Conservation (phyloP, 2,888 invertebrate species). For the Beris chalybata region DNA sequence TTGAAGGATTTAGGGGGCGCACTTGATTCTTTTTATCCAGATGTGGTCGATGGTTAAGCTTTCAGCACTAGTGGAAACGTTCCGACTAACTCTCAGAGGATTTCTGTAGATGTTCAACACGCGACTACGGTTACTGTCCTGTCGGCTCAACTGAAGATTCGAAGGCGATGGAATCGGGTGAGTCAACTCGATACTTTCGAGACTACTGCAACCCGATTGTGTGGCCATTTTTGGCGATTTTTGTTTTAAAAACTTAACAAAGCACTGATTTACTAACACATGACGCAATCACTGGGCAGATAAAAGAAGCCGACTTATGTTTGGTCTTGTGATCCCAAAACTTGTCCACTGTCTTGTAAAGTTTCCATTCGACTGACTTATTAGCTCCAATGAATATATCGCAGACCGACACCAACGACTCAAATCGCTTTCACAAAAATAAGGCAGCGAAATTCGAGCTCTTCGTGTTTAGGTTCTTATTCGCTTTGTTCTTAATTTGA, state of each 20-base stretch:
- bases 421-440: constrained; percentile 17
- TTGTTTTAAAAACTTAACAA: no score
- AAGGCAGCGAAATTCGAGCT: constrained; percentile 15
- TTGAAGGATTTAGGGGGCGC: constrained; percentile 5
- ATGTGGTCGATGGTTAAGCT: constrained; percentile 15
- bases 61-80: constrained; percentile 12
- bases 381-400: background rate
- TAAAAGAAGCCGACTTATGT: no score
- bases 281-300: no score
- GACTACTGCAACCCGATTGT: constrained; percentile 42
- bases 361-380: background rate
- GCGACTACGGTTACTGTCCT: constrained; percentile 45
- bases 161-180: constrained; percentile 33
- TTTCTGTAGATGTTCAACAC: constrained; percentile 45
- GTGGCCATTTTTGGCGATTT: constrained; percentile 36
- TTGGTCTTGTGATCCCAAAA: no score
- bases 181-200: constrained; percentile 40
- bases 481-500: constrained; percentile 21
- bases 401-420: constrained; percentile 1
- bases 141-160: constrained; percentile 43
- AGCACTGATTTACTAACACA: no score
- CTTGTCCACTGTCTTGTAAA: no score
- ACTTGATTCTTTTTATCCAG: constrained; percentile 35
- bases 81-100: constrained; percentile 36
- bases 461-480: background rate